phyloP scores from a whole-genome alignment of 2,888 invertebrate species.

The Notocelia uddmanniana region DNA sequence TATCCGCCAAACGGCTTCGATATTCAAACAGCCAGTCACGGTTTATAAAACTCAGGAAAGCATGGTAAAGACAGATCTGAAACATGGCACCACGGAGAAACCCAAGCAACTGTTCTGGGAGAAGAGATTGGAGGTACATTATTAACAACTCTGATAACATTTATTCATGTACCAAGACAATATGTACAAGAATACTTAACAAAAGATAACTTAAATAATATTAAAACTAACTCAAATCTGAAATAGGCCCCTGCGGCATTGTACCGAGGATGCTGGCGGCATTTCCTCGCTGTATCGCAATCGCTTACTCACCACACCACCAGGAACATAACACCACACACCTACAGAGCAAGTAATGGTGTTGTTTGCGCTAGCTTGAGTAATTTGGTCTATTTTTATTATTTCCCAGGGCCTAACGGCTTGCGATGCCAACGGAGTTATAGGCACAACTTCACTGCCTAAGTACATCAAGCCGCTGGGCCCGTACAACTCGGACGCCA shows the following conservation, averaged over 20 bases:
- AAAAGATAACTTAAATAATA: too few species aligned
- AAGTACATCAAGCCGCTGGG: conserved; percentile 93
- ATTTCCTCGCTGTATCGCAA: too few species aligned
- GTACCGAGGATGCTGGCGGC: too few species aligned
- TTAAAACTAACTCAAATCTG: too few species aligned
- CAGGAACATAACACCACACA: too few species aligned
- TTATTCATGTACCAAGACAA: too few species aligned
- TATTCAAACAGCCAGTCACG: conserved; percentile 99
- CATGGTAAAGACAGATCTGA: conserved; percentile 95
- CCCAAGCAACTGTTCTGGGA: conserved; percentile 96
- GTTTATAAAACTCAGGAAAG: conserved; percentile 97
- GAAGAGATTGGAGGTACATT: conserved; percentile 88
- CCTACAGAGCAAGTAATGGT: too few species aligned
- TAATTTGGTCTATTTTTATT: not conserved
- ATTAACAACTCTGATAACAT: too few species aligned
- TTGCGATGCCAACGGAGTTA: conserved; percentile 94
- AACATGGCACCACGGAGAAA: conserved; percentile 96
- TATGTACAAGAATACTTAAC: too few species aligned
- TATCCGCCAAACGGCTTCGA: conserved; percentile 98
- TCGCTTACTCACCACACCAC: too few species aligned
- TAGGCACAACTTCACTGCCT: conserved; percentile 94
- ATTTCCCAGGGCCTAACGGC: conserved; percentile 91
- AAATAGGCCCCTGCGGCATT: too few species aligned
- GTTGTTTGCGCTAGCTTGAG: too few species aligned
- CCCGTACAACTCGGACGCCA: conserved; percentile 94